Evolutionary conservation across 2,888 invertebrate species (phyloP).

Genomic region (Epicampocera succincta): DNA sequence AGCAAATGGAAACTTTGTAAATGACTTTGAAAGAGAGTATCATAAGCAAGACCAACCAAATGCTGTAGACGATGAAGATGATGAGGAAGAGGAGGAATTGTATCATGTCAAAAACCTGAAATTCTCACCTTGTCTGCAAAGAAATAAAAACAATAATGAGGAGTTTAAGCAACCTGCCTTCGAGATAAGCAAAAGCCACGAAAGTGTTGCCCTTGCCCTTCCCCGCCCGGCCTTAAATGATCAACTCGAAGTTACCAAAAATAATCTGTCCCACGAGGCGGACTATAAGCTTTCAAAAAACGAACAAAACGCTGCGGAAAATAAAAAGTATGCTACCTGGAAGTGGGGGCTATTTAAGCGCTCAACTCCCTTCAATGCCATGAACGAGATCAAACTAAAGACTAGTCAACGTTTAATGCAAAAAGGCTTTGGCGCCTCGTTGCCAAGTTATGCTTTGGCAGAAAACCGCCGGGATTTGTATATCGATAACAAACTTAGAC

Average conservation of each 20-base stretch:
- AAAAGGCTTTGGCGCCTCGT: conserved; percentile 77
- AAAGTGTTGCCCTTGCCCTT: no score
- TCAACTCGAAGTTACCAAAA: conserved; percentile 72
- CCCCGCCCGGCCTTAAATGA: conserved; percentile 69
- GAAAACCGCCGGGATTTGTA: conserved; percentile 70
- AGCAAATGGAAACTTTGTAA: background rate
- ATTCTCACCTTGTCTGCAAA: background rate
- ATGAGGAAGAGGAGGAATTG: conserved; percentile 3
- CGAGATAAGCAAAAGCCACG: background rate
- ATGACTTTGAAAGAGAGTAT: conserved; percentile 7
- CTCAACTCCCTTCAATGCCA: conserved; percentile 74
- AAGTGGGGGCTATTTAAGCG: conserved; percentile 65
- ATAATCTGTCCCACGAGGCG: conserved; percentile 80
- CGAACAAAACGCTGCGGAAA: conserved; percentile 79
- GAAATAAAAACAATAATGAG: background rate
- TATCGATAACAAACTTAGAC: conserved; percentile 71
- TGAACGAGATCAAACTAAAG: conserved; percentile 78
- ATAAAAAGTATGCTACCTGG: conserved; percentile 39
- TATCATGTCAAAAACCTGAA: conserved; percentile 1
- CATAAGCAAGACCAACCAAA: background rate
- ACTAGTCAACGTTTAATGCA: conserved; percentile 77
- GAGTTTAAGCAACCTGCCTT: background rate
- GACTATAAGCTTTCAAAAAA: conserved; percentile 81
- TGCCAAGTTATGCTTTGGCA: conserved; percentile 76
- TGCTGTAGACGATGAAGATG: background rate